Evolutionary conservation across 2,797 vertebrate genomes (phyloP).

Genomic region (Leptodactylus fallax): DNA sequence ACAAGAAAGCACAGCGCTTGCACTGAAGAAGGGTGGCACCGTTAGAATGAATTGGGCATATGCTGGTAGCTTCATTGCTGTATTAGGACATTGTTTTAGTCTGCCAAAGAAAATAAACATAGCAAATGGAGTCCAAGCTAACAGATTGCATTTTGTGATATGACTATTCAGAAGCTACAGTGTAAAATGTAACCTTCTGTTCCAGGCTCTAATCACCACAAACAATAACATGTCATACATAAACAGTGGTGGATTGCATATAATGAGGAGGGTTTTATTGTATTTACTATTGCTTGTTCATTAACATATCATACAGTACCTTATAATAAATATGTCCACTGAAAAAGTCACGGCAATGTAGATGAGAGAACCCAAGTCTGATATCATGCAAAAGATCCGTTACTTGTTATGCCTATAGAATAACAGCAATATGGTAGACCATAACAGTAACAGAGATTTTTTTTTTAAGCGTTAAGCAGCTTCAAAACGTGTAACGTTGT

Average conservation of each 20-base stretch:
- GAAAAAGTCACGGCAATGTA: too few species aligned
- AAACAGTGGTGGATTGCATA: background rate
- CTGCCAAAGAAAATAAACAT: constrained; percentile 43
- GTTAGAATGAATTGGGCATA: constrained; percentile 47
- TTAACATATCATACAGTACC: background rate
- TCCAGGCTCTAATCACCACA: constrained; percentile 66
- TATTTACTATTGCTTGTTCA: constrained; percentile 20
- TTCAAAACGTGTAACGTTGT: too few species aligned
- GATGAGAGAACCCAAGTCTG: too few species aligned
- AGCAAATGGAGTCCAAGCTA: constrained; percentile 53
- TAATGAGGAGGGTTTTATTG: background rate
- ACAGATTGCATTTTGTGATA: constrained; percentile 64
- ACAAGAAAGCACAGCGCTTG: constrained; percentile 45
- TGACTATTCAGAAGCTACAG: constrained; percentile 62
- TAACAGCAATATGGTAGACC: too few species aligned
- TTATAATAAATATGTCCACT: too few species aligned
- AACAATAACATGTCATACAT: constrained; percentile 63
- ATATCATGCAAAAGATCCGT: too few species aligned
- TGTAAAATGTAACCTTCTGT: constrained; percentile 69
- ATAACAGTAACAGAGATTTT: too few species aligned
- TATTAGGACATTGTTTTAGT: constrained; percentile 26
- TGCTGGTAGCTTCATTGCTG: constrained; percentile 44
- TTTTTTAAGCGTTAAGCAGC: too few species aligned
- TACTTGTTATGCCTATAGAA: too few species aligned
- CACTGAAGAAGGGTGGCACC: constrained; percentile 44